These are phyloP conservation scores for Tamias sibiricus DNA, from an alignment of 2,113 vertebrate species.

Conservation along the genomic window DNA sequence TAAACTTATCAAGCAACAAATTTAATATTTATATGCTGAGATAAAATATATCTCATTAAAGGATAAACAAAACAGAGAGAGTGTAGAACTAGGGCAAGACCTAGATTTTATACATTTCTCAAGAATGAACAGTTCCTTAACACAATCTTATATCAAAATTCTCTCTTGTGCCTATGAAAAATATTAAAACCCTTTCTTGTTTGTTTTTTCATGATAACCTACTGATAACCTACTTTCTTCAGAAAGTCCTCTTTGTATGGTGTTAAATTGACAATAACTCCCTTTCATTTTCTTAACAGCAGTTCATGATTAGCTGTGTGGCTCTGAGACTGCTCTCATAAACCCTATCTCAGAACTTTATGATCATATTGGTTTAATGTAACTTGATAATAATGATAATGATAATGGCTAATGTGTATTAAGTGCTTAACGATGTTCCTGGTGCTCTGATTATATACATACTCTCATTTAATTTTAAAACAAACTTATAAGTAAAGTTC, in stretches of 20 bases:
- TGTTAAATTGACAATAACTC: not conserved
- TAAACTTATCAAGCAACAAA: not conserved
- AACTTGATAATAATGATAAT: not conserved
- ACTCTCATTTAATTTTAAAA: conserved; percentile 4
- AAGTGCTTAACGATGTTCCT: not conserved
- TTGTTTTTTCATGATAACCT: not conserved
- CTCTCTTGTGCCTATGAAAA: not conserved
- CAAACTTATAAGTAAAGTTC: not conserved
- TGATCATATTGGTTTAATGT: conserved; percentile 2
- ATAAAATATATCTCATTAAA: not conserved
- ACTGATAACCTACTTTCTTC: not conserved
- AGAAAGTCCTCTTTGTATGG: not conserved
- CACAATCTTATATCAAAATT: not conserved
- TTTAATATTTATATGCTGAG: not conserved
- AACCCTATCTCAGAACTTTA: not conserved
- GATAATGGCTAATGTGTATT: not conserved
- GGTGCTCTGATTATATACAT: not conserved
- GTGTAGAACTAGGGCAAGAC: not conserved
- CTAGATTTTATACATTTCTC: not conserved
- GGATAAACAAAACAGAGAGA: not conserved
- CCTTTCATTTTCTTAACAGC: conserved; percentile 26
- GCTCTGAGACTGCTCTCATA: not conserved
- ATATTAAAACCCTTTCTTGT: not conserved
- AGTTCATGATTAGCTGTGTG: not conserved
- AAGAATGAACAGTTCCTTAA: not conserved